Evolutionary conservation across 2,797 vertebrate genomes (phyloP), one percentile per base, ranked within the genome.

Genomic region (Pseudomugil gertrudae): DNA sequence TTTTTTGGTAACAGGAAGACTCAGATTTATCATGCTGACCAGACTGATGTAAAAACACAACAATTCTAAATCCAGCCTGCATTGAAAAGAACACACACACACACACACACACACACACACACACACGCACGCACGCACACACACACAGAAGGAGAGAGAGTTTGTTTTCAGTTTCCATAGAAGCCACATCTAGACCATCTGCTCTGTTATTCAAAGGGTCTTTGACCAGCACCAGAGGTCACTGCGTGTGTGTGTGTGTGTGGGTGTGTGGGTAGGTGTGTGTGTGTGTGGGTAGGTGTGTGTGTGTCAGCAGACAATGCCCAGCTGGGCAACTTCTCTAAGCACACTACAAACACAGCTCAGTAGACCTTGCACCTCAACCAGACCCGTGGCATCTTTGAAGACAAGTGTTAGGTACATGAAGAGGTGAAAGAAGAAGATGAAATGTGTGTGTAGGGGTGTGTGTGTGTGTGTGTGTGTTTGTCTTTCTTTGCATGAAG

Each of bases 101-200:
- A 69, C 52, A 57, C 33, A 56, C 40, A 74, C 54, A 72, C 64
- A 47, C 61, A 73, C 58, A 43, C 32, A 43, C 32, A 69, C 52
- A 57, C 33, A 56, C 40, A 74, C 54, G 70, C 64, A 66, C 19
- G 40, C 61, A 73, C 58, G 36, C 32, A 43, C 32, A 69, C 52
- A 57, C 33, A 56, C 40, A 74, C 54, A 72, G n/a, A n/a, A n/a
- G n/a, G n/a, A n/a, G n/a, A n/a, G n/a, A 66, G 48, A 76, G 48
- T 72, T 87, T 26, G 9, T 26, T 88, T 74, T 89, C 62, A 76
- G 59, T 86, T 85, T 64, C 83, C 74, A 87, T 76, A 83, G 80
- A 91, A 87, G 75, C 76, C 67, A 67, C 71, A 78, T 83, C 69
- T 86, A 64, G 57, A 81, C 88, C 92, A 94, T 94, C 92, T 94